Base-by-base conservation (phyloP, 2,888 invertebrate species). In the Nineta flava region DNA sequence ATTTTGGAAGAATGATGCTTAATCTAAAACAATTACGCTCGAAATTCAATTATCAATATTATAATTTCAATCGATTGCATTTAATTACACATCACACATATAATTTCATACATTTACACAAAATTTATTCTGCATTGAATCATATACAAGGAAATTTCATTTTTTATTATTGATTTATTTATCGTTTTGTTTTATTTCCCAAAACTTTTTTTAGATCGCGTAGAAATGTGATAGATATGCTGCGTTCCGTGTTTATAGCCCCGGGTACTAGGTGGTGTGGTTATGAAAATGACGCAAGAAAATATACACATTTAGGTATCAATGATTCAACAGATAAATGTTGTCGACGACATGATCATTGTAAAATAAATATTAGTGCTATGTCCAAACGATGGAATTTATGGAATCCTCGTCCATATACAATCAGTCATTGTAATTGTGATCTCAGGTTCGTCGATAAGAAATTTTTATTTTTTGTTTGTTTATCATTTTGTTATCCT, bases 211-310 rank as follows among this genome's bases (percentile, higher is more conserved):
- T 26, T 44, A 44, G 44, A 26, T 26, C 19, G 26, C n/a, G 13
- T 19, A 44, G 44, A 26, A 44, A 26, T 44, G 12, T 44, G 13
- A 9, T 44, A 26, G 71, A 69, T 69, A 57, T 70, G 54, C 68
- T 72, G 58, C 71, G 73, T 62, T 70, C 59, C 44, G 55, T 73
- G 67, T 70, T 77, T 61, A 75, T 79, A 58, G 62, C 75, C 50
- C 81, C 81, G 3, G 81, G 81, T 49, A 81, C 81, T 12, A 77
- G 81, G 60, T 86, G 85, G 86, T 87, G 86, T 66, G 86, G 86
- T 7, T 73, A 60, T 64, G 78, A 64, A 61, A 76, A 70, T 60
- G 71, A 63, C 61, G 83, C 69, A 55, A 69, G 63, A 49, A 67
- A 67, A 42, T 81, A 78, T 65, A 71, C 71, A 55, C 76, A 83